These are phyloP conservation scores for Diphyllodes magnificus DNA, from an alignment of 2,113 vertebrate species.

Conservation along the genomic window DNA sequence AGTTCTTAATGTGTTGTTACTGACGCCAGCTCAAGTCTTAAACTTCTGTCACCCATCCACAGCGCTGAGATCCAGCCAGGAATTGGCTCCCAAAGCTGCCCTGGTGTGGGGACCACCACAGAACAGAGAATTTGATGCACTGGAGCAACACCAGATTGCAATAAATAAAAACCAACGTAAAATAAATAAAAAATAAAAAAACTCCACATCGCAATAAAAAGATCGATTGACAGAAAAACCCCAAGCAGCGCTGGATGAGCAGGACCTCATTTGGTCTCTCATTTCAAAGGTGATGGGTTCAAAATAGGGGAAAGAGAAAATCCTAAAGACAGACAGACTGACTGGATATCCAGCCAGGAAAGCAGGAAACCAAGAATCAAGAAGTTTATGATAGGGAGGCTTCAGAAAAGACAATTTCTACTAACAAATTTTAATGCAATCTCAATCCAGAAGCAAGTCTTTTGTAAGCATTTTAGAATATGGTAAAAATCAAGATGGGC, in stretches of 20 bases:
- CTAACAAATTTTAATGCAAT: not conserved
- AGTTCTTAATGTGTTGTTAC: not conserved
- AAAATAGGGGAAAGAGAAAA: not conserved
- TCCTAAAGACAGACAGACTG: not conserved
- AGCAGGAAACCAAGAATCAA: not conserved
- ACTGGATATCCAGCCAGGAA: not conserved
- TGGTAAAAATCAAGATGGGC: not conserved
- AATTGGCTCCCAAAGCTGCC: not conserved
- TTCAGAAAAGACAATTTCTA: not conserved
- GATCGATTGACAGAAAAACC: accelerated
- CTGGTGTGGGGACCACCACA: accelerated
- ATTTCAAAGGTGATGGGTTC: not conserved
- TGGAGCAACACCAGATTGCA: not conserved
- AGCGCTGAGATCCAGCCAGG: not conserved
- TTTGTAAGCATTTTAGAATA: not conserved
- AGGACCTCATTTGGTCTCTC: not conserved
- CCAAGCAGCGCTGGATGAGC: not conserved
- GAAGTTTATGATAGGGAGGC: not conserved
- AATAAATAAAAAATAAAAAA: not conserved
- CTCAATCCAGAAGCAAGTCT: not conserved
- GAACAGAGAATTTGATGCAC: not conserved
- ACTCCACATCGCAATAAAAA: not conserved
- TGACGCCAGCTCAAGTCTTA: not conserved
- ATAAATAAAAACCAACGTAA: not conserved
- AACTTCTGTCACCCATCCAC: not conserved